Conservation (phyloP, 2,888 invertebrate genomes). For the Nomada lathburiana region DNA sequence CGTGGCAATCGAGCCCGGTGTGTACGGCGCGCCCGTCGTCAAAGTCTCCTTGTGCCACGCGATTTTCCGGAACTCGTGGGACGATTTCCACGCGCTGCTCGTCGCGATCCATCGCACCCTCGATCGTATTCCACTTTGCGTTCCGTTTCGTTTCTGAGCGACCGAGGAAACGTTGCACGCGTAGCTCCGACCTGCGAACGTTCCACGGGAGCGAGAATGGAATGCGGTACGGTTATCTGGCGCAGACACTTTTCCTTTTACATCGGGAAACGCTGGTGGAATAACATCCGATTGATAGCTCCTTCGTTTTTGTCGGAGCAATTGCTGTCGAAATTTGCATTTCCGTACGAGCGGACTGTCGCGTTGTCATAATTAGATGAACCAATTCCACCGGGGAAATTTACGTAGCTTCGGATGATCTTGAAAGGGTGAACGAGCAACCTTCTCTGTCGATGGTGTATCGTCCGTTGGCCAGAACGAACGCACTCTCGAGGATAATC, state of each 20-base stretch:
- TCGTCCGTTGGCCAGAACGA: neutral
- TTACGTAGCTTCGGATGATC: conserved; percentile 13
- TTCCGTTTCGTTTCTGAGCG: neutral
- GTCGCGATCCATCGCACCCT: neutral
- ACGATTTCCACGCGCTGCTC: neutral
- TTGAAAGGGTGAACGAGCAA: conserved; percentile 8
- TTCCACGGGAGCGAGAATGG: neutral
- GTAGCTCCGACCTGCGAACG: neutral
- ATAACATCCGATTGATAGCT: too few relatives aligned
- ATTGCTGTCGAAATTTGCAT: conserved; percentile 22
- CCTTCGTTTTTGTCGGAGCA: neutral
- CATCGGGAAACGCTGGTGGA: neutral
- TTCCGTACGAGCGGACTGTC: neutral
- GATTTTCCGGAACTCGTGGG: conserved; percentile 42
- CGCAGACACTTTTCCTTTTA: neutral
- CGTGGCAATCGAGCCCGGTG: conserved; percentile 25
- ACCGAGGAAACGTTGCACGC: neutral
- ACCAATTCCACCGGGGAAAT: conserved; percentile 41
- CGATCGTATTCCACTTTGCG: neutral
- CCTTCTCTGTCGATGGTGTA: conserved; percentile 9
- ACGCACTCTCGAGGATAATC: conserved; percentile 25
- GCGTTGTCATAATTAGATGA: conserved; percentile 7
- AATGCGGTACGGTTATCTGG: neutral
- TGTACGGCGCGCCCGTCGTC: conserved; percentile 31
- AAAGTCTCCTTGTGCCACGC: conserved; percentile 45